These are phyloP conservation scores for Sinonovacula constricta DNA, from an alignment of 1,140 invertebrate species.

Conservation along the genomic window DNA sequence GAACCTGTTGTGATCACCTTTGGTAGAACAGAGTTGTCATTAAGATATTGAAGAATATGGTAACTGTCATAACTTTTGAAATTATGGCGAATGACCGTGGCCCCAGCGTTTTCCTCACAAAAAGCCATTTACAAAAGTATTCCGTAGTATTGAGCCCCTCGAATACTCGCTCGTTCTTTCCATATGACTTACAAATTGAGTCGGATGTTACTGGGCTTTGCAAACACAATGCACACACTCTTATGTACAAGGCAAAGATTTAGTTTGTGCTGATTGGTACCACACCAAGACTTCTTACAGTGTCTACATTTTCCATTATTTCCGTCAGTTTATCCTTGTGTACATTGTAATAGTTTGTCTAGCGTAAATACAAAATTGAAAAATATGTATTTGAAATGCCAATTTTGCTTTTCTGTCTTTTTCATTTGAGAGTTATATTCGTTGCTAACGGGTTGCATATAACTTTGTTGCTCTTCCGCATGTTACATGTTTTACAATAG, in stretches of 20 bases:
- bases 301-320: conserved; percentile 39
- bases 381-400: conserved; percentile 42
- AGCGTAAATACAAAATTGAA: conserved; percentile 54
- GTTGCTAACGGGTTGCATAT: conserved; percentile 42
- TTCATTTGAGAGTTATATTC: neutral
- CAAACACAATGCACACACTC: conserved; percentile 48
- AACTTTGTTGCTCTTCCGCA: conserved; percentile 32
- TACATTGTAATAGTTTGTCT: conserved; percentile 29
- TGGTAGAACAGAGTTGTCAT: conserved; percentile 3
- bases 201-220: conserved; percentile 3
- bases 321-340: conserved; percentile 14
- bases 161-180: conserved; percentile 23
- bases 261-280: conserved; percentile 40
- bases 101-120: conserved; percentile 7
- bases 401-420: conserved; percentile 3
- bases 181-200: neutral
- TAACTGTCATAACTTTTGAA: conserved; percentile 22
- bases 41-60: neutral
- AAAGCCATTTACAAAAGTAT: conserved; percentile 22
- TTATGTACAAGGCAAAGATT: conserved; percentile 54
- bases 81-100: conserved; percentile 17
- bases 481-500: conserved; percentile 51
- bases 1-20: conserved; percentile 6
- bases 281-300: conserved; percentile 32
- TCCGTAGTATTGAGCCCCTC: neutral